These are phyloP conservation scores for Fistularia commersonii DNA, from an alignment of 2,797 vertebrate genomes.

Conservation along the genomic window DNA sequence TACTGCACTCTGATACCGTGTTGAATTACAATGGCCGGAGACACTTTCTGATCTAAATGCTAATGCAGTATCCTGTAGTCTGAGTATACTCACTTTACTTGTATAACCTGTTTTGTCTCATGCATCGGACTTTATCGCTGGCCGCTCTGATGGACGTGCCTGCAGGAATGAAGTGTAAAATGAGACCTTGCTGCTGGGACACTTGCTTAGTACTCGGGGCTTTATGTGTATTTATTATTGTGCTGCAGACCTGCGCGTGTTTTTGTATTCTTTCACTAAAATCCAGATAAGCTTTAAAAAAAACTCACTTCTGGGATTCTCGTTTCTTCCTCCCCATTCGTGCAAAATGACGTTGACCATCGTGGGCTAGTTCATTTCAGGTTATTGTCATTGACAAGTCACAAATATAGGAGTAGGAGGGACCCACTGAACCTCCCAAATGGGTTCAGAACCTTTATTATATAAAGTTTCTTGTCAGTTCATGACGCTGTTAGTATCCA, in stretches of 20 bases:
- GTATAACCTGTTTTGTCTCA: constrained; percentile 38
- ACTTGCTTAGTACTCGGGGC: constrained; percentile 16
- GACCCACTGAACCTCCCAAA: no score
- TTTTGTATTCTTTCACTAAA: neutral
- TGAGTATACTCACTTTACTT: constrained; percentile 47
- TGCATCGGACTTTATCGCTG: constrained; percentile 44
- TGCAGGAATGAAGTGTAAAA: constrained; percentile 52
- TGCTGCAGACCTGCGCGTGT: neutral
- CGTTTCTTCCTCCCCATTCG: no score
- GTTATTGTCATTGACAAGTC: no score
- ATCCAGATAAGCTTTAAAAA: no score
- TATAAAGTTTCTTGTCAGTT: no score
- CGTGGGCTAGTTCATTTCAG: no score
- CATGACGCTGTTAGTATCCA: no score
- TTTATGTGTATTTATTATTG: constrained; percentile 20
- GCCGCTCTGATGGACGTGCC: constrained; percentile 48
- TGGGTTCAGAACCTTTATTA: no score
- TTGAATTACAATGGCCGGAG: constrained; percentile 49
- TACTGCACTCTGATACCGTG: constrained; percentile 37
- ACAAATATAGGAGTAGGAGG: no score
- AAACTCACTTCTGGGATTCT: no score
- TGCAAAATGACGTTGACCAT: no score
- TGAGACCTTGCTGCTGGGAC: constrained; percentile 29
- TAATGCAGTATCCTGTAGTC: constrained; percentile 50
- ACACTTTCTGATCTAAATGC: constrained; percentile 66